Percentiles rank a stretch among this genome's conserved stretches.
These are phyloP conservation scores for Pelecanus crispus DNA, from an alignment of 2,113 vertebrate species.

Conservation along the genomic window DNA sequence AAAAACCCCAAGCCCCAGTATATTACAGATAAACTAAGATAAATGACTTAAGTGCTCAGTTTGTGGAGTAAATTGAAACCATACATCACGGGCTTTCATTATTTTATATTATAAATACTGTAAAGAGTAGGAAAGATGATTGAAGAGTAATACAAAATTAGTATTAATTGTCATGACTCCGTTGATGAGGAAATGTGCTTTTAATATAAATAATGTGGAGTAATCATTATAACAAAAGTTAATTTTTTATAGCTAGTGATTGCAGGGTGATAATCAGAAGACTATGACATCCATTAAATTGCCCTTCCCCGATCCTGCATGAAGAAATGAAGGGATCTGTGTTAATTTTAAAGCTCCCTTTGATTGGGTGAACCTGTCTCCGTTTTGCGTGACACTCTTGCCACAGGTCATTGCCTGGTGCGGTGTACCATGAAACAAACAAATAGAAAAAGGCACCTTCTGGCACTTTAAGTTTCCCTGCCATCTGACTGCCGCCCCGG, in stretches of 20 bases:
- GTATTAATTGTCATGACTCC: constrained; percentile 47
- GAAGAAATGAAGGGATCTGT: constrained; percentile 87
- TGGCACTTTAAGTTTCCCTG: constrained; percentile 89
- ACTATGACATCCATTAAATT: constrained; percentile 77
- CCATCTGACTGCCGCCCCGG: constrained; percentile 79
- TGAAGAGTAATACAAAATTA: constrained; percentile 72
- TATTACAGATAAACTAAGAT: constrained; percentile 82
- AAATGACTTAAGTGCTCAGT: constrained; percentile 82
- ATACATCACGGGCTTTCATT: constrained; percentile 78
- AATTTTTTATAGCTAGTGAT: constrained; percentile 53
- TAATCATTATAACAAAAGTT: constrained; percentile 57
- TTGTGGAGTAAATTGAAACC: constrained; percentile 79
- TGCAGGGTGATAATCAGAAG: constrained; percentile 65
- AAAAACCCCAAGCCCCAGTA: constrained; percentile 47
- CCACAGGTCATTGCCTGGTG: constrained; percentile 97
- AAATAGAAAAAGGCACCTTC: constrained; percentile 99
- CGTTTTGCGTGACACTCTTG: constrained; percentile 80
- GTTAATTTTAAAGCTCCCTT: constrained; percentile 92
- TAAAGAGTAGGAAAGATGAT: constrained; percentile 68
- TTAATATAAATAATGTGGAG: constrained; percentile 44
- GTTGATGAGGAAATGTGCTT: constrained; percentile 30
- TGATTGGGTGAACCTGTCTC: constrained; percentile 94
- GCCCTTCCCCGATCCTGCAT: constrained; percentile 75
- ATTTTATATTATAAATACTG: constrained; percentile 71
- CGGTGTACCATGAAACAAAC: constrained; percentile 98